These are phyloP conservation scores for Propithecus coquereli DNA, from an alignment of 2,113 vertebrate genomes.

Conservation along the genomic window DNA sequence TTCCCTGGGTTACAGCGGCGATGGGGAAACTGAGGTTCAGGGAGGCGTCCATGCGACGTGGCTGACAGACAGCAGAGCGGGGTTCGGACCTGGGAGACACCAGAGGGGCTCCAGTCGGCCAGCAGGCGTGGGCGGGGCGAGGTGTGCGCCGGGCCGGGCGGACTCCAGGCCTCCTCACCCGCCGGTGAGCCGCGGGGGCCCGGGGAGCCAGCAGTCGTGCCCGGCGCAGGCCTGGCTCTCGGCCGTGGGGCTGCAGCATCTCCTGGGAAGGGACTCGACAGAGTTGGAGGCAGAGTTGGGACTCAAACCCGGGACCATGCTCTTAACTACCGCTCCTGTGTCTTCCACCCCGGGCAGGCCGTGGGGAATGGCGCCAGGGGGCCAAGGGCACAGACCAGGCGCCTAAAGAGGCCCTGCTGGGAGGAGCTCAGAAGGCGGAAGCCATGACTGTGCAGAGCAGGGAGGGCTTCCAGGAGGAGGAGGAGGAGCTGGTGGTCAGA, in stretches of 20 bases:
- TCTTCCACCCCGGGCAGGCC: background rate
- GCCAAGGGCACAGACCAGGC: background rate
- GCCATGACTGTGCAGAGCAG: background rate
- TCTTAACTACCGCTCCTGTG: background rate
- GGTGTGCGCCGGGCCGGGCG: background rate
- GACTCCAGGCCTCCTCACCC: background rate
- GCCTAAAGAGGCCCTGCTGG: background rate
- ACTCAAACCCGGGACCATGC: background rate
- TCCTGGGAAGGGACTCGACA: background rate
- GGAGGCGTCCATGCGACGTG: background rate
- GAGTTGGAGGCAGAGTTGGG: background rate
- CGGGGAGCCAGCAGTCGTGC: no score
- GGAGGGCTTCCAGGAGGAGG: background rate
- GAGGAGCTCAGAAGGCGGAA: background rate
- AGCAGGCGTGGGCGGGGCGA: background rate
- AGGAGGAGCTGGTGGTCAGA: background rate
- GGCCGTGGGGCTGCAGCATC: background rate
- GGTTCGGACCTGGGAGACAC: background rate
- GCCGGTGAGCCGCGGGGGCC: background rate
- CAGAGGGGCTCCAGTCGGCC: background rate
- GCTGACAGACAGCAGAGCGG: background rate
- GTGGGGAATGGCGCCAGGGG: accelerated
- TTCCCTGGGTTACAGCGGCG: background rate
- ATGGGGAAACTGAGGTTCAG: constrained; percentile 28
- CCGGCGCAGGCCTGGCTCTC: background rate